Evolutionary conservation across 2,797 vertebrate genomes (phyloP).

Genomic region (Sparidentex hasta): DNA sequence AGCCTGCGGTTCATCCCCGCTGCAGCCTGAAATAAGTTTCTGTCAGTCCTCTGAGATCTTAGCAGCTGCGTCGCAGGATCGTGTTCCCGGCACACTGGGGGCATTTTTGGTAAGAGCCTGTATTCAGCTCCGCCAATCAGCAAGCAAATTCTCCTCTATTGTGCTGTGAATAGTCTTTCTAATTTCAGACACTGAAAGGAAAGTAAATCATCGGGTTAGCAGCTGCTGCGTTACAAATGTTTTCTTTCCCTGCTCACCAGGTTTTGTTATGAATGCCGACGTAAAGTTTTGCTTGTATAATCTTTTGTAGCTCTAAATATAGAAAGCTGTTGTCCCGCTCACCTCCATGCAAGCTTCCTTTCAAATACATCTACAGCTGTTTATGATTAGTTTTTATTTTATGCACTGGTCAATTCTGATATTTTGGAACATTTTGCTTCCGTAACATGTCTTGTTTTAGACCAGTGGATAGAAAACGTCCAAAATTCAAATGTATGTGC

Average conservation of each 20-base stretch:
- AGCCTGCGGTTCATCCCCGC: not conserved
- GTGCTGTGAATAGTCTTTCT: conserved; percentile 2
- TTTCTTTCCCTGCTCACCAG: not conserved
- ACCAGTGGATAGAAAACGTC: too few relatives aligned
- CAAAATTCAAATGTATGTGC: too few relatives aligned
- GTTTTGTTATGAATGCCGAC: not conserved
- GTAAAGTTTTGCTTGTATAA: not conserved
- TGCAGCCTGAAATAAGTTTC: conserved; percentile 9
- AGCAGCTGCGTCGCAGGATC: conserved; percentile 6
- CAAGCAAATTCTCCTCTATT: not conserved
- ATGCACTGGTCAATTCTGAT: too few relatives aligned
- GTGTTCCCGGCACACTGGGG: not conserved
- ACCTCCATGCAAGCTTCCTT: not conserved
- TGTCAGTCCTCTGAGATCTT: not conserved
- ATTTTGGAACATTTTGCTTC: too few relatives aligned
- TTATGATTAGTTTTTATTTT: too few relatives aligned
- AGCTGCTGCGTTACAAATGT: not conserved
- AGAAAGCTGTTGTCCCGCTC: not conserved
- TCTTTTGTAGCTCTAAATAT: not conserved
- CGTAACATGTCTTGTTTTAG: too few relatives aligned
- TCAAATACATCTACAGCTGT: not conserved
- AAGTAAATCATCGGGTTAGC: not conserved
- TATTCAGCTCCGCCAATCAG: conserved; percentile 22
- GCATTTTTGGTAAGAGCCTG: not conserved
- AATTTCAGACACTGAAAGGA: conserved; percentile 9